phyloP scores from a whole-genome alignment of 2,113 vertebrate genomes.

The Larimichthys polyactis region DNA sequence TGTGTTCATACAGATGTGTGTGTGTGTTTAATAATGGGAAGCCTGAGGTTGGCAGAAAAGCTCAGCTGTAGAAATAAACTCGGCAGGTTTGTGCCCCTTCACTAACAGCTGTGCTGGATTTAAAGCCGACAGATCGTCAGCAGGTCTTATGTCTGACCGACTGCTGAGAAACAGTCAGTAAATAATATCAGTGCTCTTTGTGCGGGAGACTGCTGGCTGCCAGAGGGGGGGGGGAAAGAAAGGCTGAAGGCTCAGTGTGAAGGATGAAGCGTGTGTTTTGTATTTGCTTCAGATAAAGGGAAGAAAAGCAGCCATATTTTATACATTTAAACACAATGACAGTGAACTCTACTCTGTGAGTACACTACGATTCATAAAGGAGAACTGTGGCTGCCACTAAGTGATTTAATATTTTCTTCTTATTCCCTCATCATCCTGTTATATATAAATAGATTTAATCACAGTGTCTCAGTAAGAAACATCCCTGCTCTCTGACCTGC shows the following conservation, averaged over 20 bases:
- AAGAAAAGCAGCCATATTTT: not conserved
- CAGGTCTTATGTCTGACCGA: not conserved
- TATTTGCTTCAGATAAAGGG: not conserved
- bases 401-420: not conserved
- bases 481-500: not conserved
- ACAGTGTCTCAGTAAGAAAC: not conserved
- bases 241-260: constrained; percentile 8
- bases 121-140: constrained; percentile 3
- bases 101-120: constrained; percentile 30
- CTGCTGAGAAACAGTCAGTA: constrained; percentile 31
- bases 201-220: constrained; percentile 19
- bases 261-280: not conserved
- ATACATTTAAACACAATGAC: constrained; percentile 4
- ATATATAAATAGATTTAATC: not conserved
- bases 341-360: not conserved
- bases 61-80: constrained; percentile 17
- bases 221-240: not conserved
- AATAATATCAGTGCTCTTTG: constrained; percentile 33
- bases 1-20: not conserved
- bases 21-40: constrained; percentile 22
- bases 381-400: not conserved
- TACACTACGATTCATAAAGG: not conserved
- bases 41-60: constrained; percentile 28
- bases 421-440: not conserved
- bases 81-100: not conserved